These are phyloP conservation scores for Bellardia bayeri DNA, from an alignment of 2,888 invertebrate genomes.

Conservation along the genomic window DNA sequence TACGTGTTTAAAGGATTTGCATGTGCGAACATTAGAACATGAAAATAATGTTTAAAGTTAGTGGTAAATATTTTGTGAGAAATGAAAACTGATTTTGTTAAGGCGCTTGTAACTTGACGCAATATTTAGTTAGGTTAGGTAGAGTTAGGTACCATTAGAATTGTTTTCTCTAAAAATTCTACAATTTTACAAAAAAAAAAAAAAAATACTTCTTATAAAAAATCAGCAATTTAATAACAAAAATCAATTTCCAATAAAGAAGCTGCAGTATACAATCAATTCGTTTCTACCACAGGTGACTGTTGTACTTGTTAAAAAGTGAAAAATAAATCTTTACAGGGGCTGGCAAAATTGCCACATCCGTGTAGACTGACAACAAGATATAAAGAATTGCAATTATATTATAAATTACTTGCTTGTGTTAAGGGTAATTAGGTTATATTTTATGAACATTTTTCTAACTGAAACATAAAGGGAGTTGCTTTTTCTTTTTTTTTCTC, in stretches of 20 bases:
- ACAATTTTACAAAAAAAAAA: too few species aligned
- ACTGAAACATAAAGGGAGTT: neutral
- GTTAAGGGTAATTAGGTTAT: constrained; percentile 5
- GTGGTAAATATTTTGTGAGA: neutral
- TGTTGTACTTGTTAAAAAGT: neutral
- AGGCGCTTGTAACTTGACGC: neutral
- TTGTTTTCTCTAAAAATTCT: too few species aligned
- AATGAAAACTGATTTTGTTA: neutral
- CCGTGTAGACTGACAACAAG: constrained; percentile 7
- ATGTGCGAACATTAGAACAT: neutral
- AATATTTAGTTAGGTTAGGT: too few species aligned
- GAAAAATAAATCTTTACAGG: neutral
- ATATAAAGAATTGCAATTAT: neutral
- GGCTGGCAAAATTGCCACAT: neutral
- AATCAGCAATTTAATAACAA: too few species aligned
- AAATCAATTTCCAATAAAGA: too few species aligned
- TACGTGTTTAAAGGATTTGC: constrained; percentile 13
- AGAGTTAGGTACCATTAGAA: too few species aligned
- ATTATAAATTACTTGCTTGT: constrained; percentile 37
- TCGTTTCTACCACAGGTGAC: too few species aligned
- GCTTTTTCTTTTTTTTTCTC: neutral
- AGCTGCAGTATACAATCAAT: too few species aligned
- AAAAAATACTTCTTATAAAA: too few species aligned
- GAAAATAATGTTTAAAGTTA: neutral
- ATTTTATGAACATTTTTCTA: neutral